Evolutionary conservation across 2,888 invertebrate species (phyloP).

Genomic region (Rotaria socialis): DNA sequence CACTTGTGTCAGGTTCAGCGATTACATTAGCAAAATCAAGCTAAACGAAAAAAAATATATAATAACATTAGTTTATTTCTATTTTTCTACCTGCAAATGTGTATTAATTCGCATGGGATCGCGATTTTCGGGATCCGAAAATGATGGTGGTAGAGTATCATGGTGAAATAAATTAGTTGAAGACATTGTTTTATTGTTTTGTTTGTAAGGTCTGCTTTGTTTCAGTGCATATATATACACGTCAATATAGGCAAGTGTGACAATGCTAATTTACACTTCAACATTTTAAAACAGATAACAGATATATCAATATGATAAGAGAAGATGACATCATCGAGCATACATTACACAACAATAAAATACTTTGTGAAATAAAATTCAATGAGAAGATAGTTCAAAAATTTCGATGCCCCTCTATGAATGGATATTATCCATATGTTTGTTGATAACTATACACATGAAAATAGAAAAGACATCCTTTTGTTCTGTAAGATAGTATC

Average conservation of each 20-base stretch:
- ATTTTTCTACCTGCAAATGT: background rate
- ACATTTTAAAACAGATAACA: background rate
- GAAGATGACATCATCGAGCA: background rate
- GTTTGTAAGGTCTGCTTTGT: no score
- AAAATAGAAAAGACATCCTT: background rate
- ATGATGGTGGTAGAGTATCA: background rate
- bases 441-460: no score
- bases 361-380: background rate
- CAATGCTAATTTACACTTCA: background rate
- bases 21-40: background rate
- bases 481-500: background rate
- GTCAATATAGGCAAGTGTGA: background rate
- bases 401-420: no score
- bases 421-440: no score
- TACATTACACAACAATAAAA: background rate
- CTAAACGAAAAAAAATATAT: background rate
- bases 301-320: background rate
- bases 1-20: background rate
- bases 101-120: background rate
- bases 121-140: background rate
- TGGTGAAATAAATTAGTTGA: background rate
- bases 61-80: no score
- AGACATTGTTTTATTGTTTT: background rate
- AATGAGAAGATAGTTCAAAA: no score
- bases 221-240: no score